A percentile compares a stretch with the other conserved stretches of the same genome.
Evolutionary conservation across 2,113 vertebrate genomes (phyloP).

Genomic region (Malaclemys terrapin): DNA sequence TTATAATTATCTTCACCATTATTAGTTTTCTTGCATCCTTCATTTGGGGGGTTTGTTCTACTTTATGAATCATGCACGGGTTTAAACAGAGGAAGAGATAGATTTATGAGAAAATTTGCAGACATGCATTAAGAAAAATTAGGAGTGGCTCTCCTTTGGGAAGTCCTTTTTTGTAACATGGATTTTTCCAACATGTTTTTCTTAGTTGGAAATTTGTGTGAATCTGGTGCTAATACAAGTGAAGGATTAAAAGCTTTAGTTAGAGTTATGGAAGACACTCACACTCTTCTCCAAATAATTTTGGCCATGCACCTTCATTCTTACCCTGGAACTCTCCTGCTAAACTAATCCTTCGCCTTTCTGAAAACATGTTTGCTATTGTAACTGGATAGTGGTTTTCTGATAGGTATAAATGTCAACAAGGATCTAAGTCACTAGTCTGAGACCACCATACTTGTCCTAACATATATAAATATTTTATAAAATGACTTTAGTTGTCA

Average conservation of each 20-base stretch:
- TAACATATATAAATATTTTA: not conserved
- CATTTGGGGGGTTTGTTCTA: not conserved
- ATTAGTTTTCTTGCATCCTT: not conserved
- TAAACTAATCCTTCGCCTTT: not conserved
- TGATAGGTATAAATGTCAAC: not conserved
- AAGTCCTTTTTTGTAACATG: not conserved
- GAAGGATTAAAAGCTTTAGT: slow-evolving; percentile 9
- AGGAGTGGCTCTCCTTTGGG: not conserved
- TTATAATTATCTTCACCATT: not conserved
- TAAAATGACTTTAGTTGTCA: not conserved
- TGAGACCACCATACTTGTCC: not conserved
- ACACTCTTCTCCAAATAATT: not conserved
- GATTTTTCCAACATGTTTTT: not conserved
- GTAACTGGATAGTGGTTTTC: not conserved
- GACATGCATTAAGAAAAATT: not conserved
- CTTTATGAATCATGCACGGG: not conserved
- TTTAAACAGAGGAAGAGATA: not conserved
- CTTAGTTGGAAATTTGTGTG: not conserved
- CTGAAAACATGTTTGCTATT: not conserved
- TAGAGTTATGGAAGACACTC: not conserved
- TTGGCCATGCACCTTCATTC: not conserved
- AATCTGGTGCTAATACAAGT: not conserved
- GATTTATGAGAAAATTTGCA: not conserved
- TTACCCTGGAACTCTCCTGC: not conserved
- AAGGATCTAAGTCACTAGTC: not conserved